Conservation (phyloP, 1,140 invertebrate species). For the Idris sp. region DNA sequence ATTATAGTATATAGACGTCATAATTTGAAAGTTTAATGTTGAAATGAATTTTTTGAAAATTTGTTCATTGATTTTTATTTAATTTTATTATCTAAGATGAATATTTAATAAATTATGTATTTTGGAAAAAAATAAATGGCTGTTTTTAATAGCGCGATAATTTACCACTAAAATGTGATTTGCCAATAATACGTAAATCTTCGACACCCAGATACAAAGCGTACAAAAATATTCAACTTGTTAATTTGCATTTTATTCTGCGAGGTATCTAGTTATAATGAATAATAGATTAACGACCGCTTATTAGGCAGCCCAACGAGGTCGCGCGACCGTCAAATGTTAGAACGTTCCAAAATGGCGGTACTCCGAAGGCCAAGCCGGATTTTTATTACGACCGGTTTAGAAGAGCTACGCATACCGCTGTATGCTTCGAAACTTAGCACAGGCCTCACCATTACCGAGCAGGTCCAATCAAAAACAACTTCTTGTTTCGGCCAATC, state of each 20-base stretch:
- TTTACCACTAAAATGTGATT: slow-evolving; percentile 13
- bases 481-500: slow-evolving; percentile 20
- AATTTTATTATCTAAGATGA: too few relatives aligned
- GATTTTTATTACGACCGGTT: slow-evolving; percentile 75
- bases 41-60: too few relatives aligned
- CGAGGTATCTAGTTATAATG: slow-evolving; percentile 66
- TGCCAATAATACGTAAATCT: slow-evolving; percentile 26
- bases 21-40: too few relatives aligned
- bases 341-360: slow-evolving; percentile 76
- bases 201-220: slow-evolving; percentile 28
- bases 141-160: not conserved
- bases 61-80: too few relatives aligned
- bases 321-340: slow-evolving; percentile 74
- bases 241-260: slow-evolving; percentile 68
- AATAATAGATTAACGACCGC: slow-evolving; percentile 74
- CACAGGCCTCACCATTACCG: slow-evolving; percentile 63
- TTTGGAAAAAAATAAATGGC: too few relatives aligned
- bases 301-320: slow-evolving; percentile 71
- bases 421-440: slow-evolving; percentile 50
- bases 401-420: slow-evolving; percentile 68
- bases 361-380: slow-evolving; percentile 72
- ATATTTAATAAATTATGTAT: too few relatives aligned
- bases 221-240: slow-evolving; percentile 41
- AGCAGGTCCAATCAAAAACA: slow-evolving; percentile 68
- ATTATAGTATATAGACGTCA: too few relatives aligned